Percentiles rank a stretch among this genome's conserved stretches.
Evolutionary conservation across 2,888 invertebrate genomes (phyloP).

Genomic region (Caenorhabditis becei): DNA sequence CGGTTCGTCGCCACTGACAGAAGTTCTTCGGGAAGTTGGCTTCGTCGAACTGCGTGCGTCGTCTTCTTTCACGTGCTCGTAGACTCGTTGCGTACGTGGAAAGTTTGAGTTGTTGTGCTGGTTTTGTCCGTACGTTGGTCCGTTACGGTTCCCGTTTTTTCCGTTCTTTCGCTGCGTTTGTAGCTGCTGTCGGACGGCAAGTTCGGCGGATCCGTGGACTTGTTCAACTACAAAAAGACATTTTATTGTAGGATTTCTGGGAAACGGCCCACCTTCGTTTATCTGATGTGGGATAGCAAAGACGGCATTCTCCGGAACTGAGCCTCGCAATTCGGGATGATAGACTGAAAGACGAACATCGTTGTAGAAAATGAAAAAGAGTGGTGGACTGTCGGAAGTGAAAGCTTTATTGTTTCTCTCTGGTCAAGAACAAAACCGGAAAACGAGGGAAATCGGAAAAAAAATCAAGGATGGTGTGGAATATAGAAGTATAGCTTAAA

Average conservation of each 20-base stretch:
- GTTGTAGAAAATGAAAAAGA: background rate
- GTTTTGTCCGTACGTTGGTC: background rate
- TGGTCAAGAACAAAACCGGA: constrained; percentile 23
- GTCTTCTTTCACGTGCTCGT: constrained; percentile 33
- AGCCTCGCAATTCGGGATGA: no score
- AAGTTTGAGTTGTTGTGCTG: background rate
- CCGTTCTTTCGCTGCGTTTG: constrained; percentile 6
- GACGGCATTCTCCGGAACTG: background rate
- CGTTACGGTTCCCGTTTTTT: background rate
- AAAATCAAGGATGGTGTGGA: constrained; percentile 3
- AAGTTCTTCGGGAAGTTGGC: constrained; percentile 34
- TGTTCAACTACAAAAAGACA: constrained; percentile 14
- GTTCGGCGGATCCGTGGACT: background rate
- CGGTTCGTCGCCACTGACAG: constrained; percentile 40
- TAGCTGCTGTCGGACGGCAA: constrained; percentile 1
- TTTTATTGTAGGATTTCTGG: no score
- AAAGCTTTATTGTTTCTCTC: constrained; percentile 42
- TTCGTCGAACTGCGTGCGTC: constrained; percentile 26
- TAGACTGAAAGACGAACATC: constrained; percentile 14
- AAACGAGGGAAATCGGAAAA: constrained; percentile 21
- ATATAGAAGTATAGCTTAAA: constrained; percentile 17
- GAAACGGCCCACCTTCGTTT: constrained; percentile 12
- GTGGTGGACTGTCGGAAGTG: background rate
- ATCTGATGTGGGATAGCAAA: background rate
- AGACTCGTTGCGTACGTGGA: constrained; percentile 7